Conservation (phyloP, 92 coral and sea anemone genomes). For the Epizoanthus scotinus region DNA sequence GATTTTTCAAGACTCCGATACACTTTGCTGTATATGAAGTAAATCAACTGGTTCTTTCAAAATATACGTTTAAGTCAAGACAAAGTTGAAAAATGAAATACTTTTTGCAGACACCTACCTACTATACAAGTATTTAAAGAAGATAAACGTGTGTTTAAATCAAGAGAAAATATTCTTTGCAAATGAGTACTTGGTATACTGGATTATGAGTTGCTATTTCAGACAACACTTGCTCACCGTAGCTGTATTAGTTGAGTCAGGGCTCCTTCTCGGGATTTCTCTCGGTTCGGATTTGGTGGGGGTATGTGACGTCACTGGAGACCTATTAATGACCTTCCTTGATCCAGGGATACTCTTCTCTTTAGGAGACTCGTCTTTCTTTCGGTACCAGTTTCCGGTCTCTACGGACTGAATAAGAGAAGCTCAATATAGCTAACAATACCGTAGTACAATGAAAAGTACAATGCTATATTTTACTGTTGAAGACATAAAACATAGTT, state of each 20-base stretch:
- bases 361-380: neutral
- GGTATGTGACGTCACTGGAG: neutral
- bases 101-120: too few relatives aligned
- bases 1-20: too few relatives aligned
- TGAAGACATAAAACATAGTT: too few relatives aligned
- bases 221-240: neutral
- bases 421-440: neutral
- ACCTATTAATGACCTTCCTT: neutral
- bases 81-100: too few relatives aligned
- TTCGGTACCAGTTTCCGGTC: conserved; percentile 29
- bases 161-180: too few relatives aligned
- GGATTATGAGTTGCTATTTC: neutral
- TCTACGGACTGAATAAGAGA: conserved; percentile 4
- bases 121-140: too few relatives aligned
- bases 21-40: too few relatives aligned
- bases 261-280: neutral
- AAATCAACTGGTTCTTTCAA: too few relatives aligned
- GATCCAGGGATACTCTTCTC: neutral
- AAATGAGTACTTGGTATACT: too few relatives aligned
- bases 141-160: too few relatives aligned
- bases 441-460: neutral
- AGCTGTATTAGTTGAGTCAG: neutral
- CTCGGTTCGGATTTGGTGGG: neutral
- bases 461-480: too few relatives aligned
- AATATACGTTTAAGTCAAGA: too few relatives aligned